Evolutionary conservation across 30 jellyfish, hydroid and myxozoan species (phyloP).

Genomic region (Hydractinia symbiolongicarpus): DNA sequence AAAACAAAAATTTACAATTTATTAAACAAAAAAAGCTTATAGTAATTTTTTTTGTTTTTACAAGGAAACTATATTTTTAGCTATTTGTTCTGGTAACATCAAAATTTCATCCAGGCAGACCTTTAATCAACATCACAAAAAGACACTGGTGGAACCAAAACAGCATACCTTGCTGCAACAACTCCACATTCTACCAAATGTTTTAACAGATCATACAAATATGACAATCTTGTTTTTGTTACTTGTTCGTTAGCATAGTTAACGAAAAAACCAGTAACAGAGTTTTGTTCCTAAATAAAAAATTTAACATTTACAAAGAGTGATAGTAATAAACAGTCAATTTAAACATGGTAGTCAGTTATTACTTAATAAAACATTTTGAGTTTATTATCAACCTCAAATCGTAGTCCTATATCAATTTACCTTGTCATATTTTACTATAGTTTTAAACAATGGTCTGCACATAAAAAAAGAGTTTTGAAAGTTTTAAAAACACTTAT

Average conservation of each 20-base stretch:
- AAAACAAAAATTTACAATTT: background rate
- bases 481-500: no score
- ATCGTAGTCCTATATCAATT: no score
- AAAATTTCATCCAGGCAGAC: no score
- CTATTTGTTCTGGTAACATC: background rate
- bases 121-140: no score
- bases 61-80: background rate
- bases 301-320: background rate
- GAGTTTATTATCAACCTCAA: no score
- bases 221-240: constrained; percentile 58
- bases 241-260: constrained; percentile 85
- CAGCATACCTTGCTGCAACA: constrained; percentile 66
- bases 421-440: no score
- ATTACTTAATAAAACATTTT: no score
- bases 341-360: no score
- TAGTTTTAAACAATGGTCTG: no score
- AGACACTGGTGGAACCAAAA: no score
- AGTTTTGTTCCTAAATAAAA: constrained; percentile 18
- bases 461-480: no score
- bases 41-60: background rate
- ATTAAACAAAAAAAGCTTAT: background rate
- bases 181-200: constrained; percentile 52
- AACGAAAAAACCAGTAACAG: constrained; percentile 27
- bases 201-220: constrained; percentile 57
- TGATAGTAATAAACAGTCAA: no score